phyloP scores from a whole-genome alignment of 1,140 invertebrate species.

The Heliconius melpomene region DNA sequence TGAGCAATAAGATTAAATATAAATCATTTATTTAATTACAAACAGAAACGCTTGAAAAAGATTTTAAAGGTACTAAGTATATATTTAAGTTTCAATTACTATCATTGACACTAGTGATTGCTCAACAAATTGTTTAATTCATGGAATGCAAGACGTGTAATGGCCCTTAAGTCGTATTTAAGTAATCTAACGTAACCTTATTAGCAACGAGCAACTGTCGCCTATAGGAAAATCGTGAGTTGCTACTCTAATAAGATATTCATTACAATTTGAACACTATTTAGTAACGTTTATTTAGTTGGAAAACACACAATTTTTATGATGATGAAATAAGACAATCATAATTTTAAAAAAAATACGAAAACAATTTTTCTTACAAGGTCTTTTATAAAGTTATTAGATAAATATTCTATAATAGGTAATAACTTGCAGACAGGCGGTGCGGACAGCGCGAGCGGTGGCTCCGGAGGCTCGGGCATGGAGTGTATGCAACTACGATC shows the following conservation, averaged over 20 bases:
- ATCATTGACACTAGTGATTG: constrained; percentile 10
- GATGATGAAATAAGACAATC: neutral
- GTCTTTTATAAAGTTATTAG: neutral
- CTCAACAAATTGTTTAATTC: constrained; percentile 37
- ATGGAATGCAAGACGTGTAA: constrained; percentile 35
- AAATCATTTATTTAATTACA: neutral
- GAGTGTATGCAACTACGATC: constrained; percentile 87
- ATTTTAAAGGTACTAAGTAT: neutral
- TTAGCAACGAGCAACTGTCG: constrained; percentile 30
- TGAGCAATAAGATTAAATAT: no score
- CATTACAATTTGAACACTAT: constrained; percentile 29
- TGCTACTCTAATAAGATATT: constrained; percentile 31
- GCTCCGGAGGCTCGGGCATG: constrained; percentile 84
- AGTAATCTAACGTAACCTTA: constrained; percentile 37
- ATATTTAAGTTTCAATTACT: constrained; percentile 17
- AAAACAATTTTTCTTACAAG: neutral
- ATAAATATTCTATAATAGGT: neutral
- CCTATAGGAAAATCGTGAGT: constrained; percentile 40
- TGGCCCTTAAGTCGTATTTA: constrained; percentile 31
- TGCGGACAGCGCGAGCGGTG: constrained; percentile 80
- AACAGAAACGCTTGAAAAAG: neutral
- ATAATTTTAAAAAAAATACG: neutral
- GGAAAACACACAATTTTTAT: neutral
- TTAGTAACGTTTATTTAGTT: neutral
- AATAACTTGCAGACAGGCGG: constrained; percentile 72